These are phyloP conservation scores for Drosophila obscura DNA, from an alignment of 1,140 invertebrate species.

Conservation along the genomic window DNA sequence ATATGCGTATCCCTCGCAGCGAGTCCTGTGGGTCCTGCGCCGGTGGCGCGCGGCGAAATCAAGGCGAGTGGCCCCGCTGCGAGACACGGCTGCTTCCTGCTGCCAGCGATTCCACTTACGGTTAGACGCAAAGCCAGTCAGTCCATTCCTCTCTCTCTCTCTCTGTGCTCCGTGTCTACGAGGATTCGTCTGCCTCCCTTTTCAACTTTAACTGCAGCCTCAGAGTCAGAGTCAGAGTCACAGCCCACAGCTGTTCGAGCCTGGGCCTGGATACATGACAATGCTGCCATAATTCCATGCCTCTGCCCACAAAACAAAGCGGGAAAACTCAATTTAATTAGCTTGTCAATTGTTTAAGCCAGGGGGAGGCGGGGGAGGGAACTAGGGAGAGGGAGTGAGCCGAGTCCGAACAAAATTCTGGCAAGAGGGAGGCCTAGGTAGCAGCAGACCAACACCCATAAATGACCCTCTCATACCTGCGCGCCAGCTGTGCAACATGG, in stretches of 20 bases:
- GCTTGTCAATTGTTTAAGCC: conserved; percentile 67
- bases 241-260: conserved; percentile 57
- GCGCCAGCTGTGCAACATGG: neutral
- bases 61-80: conserved; percentile 71
- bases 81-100: conserved; percentile 72
- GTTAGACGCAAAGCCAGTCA: conserved; percentile 44
- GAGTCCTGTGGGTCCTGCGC: conserved; percentile 27
- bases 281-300: conserved; percentile 69
- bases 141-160: neutral
- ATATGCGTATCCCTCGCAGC: conserved; percentile 37
- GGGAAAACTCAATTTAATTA: conserved; percentile 68
- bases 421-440: conserved; percentile 8
- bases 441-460: neutral
- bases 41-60: conserved; percentile 71
- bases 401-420: no score
- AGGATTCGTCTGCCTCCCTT: no score
- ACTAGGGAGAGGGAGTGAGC: no score
- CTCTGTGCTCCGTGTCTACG: neutral
- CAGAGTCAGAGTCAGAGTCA: neutral
- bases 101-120: conserved; percentile 55
- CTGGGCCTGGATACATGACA: conserved; percentile 48
- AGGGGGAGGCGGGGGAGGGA: neutral
- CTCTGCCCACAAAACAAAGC: conserved; percentile 51
- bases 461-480: conserved; percentile 2
- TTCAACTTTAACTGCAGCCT: no score